Conservation (phyloP, 2,797 vertebrate genomes). For the Anabacerthia variegaticeps region DNA sequence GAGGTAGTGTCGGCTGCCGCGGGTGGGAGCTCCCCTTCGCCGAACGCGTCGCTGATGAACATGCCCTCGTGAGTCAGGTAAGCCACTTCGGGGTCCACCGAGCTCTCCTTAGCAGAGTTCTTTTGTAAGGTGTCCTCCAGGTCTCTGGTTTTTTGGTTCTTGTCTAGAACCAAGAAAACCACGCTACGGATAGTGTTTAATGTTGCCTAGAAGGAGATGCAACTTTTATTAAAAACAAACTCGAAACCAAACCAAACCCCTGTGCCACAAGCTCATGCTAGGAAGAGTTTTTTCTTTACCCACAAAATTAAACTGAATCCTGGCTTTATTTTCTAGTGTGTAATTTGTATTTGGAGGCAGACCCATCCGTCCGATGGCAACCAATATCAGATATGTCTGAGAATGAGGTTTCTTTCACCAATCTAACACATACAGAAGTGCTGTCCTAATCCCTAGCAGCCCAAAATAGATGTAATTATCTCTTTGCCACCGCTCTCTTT, state of each 20-base stretch:
- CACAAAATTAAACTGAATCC: not conserved
- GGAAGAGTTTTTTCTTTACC: not conserved
- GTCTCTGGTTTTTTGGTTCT: slow-evolving; percentile 84
- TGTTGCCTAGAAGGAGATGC: slow-evolving; percentile 82
- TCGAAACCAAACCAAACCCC: not conserved
- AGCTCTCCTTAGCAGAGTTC: slow-evolving; percentile 64
- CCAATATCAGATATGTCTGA: not conserved
- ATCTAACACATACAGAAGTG: not conserved
- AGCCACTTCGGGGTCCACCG: slow-evolving; percentile 87
- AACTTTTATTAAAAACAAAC: slow-evolving; percentile 6
- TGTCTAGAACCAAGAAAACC: slow-evolving; percentile 90
- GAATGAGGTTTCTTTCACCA: not conserved
- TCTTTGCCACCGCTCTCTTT: slow-evolving; percentile 10
- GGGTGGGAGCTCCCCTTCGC: slow-evolving; percentile 75
- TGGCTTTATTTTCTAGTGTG: not conserved
- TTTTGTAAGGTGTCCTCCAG: slow-evolving; percentile 73
- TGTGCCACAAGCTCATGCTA: not conserved
- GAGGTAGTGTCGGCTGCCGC: slow-evolving; percentile 53
- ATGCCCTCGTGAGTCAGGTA: slow-evolving; percentile 95
- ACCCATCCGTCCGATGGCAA: not conserved
- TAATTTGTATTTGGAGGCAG: not conserved
- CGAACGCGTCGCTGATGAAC: slow-evolving; percentile 93
- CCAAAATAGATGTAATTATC: not conserved
- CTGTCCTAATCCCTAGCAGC: slow-evolving; percentile 1
- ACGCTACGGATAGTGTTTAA: slow-evolving; percentile 87